phyloP scores from a whole-genome alignment of 2,888 invertebrate genomes.

The Nephrotoma guestfalica region DNA sequence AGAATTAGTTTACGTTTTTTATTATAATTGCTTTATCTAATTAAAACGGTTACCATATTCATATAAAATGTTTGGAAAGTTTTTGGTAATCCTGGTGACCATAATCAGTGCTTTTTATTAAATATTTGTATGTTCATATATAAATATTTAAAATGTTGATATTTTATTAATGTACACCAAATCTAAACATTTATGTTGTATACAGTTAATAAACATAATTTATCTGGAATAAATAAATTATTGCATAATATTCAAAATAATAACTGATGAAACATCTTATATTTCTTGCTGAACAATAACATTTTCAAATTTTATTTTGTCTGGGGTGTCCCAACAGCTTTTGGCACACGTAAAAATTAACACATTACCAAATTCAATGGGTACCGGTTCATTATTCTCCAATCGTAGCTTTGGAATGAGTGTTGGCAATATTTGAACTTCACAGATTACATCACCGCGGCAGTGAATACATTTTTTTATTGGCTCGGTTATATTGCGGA shows the following conservation, averaged over 20 bases:
- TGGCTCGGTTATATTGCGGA: slow-evolving; percentile 47
- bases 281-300: slow-evolving; percentile 63
- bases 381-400: slow-evolving; percentile 35
- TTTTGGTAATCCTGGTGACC: neutral
- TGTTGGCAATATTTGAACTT: slow-evolving; percentile 71
- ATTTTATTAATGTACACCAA: neutral
- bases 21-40: neutral
- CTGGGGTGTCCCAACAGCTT: slow-evolving; percentile 70
- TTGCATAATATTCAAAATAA: neutral
- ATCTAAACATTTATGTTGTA: neutral
- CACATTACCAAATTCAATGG: slow-evolving; percentile 75
- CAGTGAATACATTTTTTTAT: slow-evolving; percentile 48
- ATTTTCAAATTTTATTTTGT: slow-evolving; percentile 50
- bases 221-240: neutral
- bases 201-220: neutral
- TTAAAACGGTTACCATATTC: neutral
- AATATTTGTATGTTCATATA: neutral
- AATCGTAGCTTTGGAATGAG: slow-evolving; percentile 56
- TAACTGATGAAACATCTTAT: neutral
- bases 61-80: neutral
- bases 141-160: neutral
- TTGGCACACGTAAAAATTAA: slow-evolving; percentile 67
- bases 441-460: slow-evolving; percentile 56
- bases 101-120: neutral
- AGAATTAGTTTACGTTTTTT: neutral